A percentile compares a stretch with the other conserved stretches of the same genome.
Evolutionary conservation across 92 coral and sea anemone species (phyloP).

Genomic region (Plumapathes pennacea): DNA sequence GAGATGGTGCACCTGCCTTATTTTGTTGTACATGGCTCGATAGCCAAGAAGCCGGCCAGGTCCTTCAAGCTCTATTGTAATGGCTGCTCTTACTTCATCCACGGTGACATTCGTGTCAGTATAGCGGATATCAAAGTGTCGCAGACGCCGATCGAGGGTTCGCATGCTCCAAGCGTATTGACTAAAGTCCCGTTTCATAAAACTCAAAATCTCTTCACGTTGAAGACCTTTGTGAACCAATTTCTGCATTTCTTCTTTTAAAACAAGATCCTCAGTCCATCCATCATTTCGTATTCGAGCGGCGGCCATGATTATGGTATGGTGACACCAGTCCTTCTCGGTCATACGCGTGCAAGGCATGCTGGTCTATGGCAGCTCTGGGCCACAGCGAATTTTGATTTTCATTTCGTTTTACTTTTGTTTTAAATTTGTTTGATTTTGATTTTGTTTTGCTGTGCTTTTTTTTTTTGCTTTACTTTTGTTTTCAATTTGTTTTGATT

Average conservation of each 20-base stretch:
- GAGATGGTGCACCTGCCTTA: conserved; percentile 26
- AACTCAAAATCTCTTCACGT: conserved; percentile 23
- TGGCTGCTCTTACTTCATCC: conserved; percentile 15
- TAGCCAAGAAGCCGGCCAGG: conserved; percentile 41
- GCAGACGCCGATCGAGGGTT: conserved; percentile 13
- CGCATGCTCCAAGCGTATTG: conserved; percentile 29
- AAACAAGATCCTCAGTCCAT: conserved; percentile 6
- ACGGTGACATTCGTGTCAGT: conserved; percentile 2
- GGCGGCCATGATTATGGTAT: too few relatives aligned
- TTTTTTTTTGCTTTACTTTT: too few relatives aligned
- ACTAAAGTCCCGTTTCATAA: conserved; percentile 21
- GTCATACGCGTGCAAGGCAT: too few relatives aligned
- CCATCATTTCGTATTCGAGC: conserved; percentile 15
- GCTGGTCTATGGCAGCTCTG: neutral
- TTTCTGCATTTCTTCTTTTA: neutral
- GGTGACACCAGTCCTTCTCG: too few relatives aligned
- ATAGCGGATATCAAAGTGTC: conserved; percentile 11
- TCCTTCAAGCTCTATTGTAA: conserved; percentile 30
- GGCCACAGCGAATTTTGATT: neutral
- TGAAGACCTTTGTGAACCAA: conserved; percentile 1
- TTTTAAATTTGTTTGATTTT: neutral
- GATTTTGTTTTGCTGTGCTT: too few relatives aligned
- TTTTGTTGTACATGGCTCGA: conserved; percentile 30
- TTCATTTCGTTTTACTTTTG: neutral
- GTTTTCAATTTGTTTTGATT: neutral